Evolutionary conservation across 1,140 invertebrate genomes (phyloP).

Genomic region (Philopotamus ludificatus): DNA sequence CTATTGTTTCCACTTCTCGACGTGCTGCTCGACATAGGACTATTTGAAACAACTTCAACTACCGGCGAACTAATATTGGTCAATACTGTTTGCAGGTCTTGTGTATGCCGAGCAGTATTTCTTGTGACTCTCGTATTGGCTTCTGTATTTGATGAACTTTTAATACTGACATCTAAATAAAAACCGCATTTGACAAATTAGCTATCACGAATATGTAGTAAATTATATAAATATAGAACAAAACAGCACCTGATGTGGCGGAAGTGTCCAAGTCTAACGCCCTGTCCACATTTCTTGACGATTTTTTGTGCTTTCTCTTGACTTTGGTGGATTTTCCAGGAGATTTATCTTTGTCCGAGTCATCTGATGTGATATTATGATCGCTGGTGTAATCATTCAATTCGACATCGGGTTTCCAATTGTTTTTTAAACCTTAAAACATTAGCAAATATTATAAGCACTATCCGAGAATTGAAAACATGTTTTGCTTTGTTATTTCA

Average conservation of each 20-base stretch:
- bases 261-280: slow-evolving; percentile 20
- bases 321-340: slow-evolving; percentile 26
- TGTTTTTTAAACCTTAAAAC: slow-evolving; percentile 32
- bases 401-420: slow-evolving; percentile 29
- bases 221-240: background rate
- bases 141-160: slow-evolving; percentile 15
- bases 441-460: background rate
- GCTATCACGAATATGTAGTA: too few relatives aligned
- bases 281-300: slow-evolving; percentile 11
- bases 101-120: background rate
- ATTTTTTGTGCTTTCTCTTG: slow-evolving; percentile 23
- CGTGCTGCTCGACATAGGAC: background rate
- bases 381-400: slow-evolving; percentile 30
- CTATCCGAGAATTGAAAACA: background rate
- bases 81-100: slow-evolving; percentile 4
- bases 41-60: background rate
- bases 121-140: slow-evolving; percentile 1
- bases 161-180: slow-evolving; percentile 20
- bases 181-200: slow-evolving; percentile 1
- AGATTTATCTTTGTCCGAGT: slow-evolving; percentile 32
- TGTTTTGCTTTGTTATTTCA: background rate
- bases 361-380: slow-evolving; percentile 25
- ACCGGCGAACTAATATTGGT: slow-evolving; percentile 3
- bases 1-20: background rate
- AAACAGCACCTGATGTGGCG: slow-evolving; percentile 15